Evolutionary conservation across 1,140 invertebrate species (phyloP).

Genomic region (Dendrolimus kikuchii): DNA sequence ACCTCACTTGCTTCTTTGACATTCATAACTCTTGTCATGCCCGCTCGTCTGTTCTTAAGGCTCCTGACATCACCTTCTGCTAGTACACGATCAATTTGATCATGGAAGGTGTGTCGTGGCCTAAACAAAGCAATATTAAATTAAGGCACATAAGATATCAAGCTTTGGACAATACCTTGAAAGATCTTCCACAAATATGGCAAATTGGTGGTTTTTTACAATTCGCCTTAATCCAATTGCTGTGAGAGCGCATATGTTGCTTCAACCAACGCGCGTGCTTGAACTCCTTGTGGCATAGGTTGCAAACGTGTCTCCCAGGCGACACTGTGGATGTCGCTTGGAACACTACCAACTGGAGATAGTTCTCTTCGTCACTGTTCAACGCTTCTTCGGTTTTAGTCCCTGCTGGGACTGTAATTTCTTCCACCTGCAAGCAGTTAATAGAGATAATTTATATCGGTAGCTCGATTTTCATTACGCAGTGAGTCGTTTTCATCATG

Average conservation of each 20-base stretch:
- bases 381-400: slow-evolving; percentile 31
- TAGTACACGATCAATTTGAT: no score
- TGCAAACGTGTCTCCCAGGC: slow-evolving; percentile 73
- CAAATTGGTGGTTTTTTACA: slow-evolving; percentile 76
- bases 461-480: no score
- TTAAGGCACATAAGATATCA: no score
- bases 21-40: no score
- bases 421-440: slow-evolving; percentile 3
- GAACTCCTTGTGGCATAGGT: slow-evolving; percentile 75
- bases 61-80: no score
- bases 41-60: no score
- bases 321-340: slow-evolving; percentile 58
- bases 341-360: slow-evolving; percentile 64
- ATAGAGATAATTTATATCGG: neutral
- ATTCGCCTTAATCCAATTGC: slow-evolving; percentile 76
- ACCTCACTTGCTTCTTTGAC: no score
- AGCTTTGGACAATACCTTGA: slow-evolving; percentile 35
- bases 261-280: slow-evolving; percentile 74
- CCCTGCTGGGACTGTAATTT: neutral
- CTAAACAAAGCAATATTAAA: no score
- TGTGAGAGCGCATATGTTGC: slow-evolving; percentile 73
- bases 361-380: slow-evolving; percentile 59
- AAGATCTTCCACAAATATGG: slow-evolving; percentile 71
- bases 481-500: no score
- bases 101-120: no score